Conservation (phyloP, 2,113 vertebrate species). For the Globicephala melas region DNA sequence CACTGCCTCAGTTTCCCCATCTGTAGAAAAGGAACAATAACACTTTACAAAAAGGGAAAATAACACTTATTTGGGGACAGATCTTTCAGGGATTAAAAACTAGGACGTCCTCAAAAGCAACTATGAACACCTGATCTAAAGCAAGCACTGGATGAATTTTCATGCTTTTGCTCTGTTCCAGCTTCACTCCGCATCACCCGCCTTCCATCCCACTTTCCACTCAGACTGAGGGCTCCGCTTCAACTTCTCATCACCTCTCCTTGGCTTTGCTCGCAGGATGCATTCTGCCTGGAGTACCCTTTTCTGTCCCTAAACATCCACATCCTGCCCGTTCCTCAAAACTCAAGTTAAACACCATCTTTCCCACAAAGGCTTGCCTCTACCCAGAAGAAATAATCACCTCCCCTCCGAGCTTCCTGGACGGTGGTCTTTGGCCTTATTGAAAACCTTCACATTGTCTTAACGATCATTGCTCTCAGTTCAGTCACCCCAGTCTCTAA, state of each 20-base stretch:
- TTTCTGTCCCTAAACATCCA: neutral
- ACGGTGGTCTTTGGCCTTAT: neutral
- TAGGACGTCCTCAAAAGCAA: neutral
- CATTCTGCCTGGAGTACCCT: neutral
- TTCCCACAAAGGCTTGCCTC: neutral
- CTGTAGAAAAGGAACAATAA: neutral
- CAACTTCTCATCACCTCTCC: neutral
- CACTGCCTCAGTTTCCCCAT: neutral
- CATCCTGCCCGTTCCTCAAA: neutral
- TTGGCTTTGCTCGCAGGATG: fast-evolving
- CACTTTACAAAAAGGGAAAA: neutral
- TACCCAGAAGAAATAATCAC: neutral
- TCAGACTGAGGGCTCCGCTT: neutral
- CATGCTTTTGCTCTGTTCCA: neutral
- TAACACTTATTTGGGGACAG: neutral
- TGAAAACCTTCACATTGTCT: neutral
- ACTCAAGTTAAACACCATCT: neutral
- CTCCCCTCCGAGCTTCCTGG: neutral
- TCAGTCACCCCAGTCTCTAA: neutral
- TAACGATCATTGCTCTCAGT: neutral
- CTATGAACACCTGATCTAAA: neutral
- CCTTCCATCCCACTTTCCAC: neutral
- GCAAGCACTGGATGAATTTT: too few species aligned
- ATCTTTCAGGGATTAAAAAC: neutral
- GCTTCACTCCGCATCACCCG: neutral